Base-by-base conservation (phyloP, 1,140 invertebrate genomes). In the Bombus picipes region DNA sequence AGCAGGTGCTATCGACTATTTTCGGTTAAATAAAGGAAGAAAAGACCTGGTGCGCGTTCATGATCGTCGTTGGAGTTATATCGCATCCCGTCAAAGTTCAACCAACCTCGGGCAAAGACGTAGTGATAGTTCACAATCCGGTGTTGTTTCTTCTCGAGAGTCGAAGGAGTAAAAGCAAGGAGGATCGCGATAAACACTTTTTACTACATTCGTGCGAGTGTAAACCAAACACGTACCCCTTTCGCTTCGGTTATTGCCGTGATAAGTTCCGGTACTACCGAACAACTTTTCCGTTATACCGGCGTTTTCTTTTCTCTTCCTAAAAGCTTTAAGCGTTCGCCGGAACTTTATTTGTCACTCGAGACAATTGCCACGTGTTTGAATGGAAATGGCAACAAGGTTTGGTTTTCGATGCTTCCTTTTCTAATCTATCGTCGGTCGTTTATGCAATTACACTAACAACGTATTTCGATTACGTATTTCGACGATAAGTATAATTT, bases 1-100 rank as follows among this genome's bases (percentile, higher is more conserved):
- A n/a, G 13, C 76, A 74, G 62, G 37, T 47, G 70, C 72, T 79
- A 85, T 88, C 75, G 66, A 86, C 66, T 59, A 80, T 85, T 85
- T 76, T 81, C 79, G 80, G 71, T 41, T 81, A 76, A 83, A 74
- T 81, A 76, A 68, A 78, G 47, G 34, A 85, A 43, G 84, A 34
- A 85, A 85, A 72, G 53, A 28, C 34, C 34, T 2, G 25, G 66
- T 18, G 10, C 75, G 65, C 68, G 39, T 53, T 41, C 74, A 39
- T 37, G 76, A 85, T 80, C 62, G 59, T 41, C 43, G 70, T 57
- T 39, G 10, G 2, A 53, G 82, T 65, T 84, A 78, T 59, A 78
- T 78, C 53, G 9, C 66, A 41, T 53, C 28, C 34, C 15, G 66
- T 39, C 41, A 71, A 84, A 79, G 39, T 79, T 79, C 47, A 22